phyloP scores from a whole-genome alignment of 2,113 vertebrate genomes.

The Clupea harengus region DNA sequence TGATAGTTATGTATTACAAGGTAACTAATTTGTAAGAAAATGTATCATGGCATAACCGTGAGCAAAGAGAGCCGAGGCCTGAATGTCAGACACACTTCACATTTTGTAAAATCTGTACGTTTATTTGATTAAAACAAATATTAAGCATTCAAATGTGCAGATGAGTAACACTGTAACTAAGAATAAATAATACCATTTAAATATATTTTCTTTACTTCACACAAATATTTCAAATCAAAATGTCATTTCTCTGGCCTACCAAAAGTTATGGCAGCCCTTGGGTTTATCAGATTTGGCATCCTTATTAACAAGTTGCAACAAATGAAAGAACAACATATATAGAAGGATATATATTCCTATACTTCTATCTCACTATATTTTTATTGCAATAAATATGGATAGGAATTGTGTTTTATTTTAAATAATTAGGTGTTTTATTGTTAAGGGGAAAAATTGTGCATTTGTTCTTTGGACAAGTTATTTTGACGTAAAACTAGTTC shows the following conservation, averaged over 20 bases:
- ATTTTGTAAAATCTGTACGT: background rate
- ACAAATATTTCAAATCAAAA: conserved; percentile 13
- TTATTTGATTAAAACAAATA: conserved; percentile 15
- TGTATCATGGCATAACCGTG: no score
- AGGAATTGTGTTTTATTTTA: background rate
- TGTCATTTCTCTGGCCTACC: background rate
- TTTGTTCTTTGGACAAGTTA: background rate
- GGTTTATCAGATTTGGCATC: background rate
- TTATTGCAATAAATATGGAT: background rate
- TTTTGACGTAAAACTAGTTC: background rate
- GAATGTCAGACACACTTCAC: background rate
- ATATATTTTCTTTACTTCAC: background rate
- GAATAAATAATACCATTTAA: conserved; percentile 42
- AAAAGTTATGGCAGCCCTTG: background rate
- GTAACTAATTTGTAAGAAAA: no score
- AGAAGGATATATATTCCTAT: background rate
- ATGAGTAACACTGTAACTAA: background rate
- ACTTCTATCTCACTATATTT: background rate
- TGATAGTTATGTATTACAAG: no score
- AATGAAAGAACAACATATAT: background rate
- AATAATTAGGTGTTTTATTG: background rate
- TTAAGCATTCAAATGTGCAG: conserved; percentile 12
- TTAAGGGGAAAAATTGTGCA: background rate
- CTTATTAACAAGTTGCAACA: background rate
- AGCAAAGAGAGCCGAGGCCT: background rate